Conservation (phyloP, 1,140 invertebrate genomes). For the Drosophila subpulchrella region DNA sequence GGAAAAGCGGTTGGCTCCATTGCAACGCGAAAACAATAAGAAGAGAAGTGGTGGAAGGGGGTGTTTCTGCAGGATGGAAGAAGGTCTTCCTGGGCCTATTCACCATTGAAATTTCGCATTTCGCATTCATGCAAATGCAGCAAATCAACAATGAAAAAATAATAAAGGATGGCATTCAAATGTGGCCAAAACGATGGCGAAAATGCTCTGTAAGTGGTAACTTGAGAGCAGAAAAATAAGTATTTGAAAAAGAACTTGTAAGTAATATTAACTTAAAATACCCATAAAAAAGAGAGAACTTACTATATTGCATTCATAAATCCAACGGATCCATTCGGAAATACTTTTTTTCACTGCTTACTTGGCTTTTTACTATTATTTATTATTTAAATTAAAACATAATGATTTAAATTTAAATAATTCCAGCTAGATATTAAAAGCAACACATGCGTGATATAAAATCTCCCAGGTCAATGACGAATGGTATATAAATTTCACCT, state of each 20-base stretch:
- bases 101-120: slow-evolving; percentile 76
- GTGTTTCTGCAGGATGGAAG: slow-evolving; percentile 25
- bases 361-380: too few relatives aligned
- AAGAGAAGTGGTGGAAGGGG: slow-evolving; percentile 20
- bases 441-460: too few relatives aligned
- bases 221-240: background rate
- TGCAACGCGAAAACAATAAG: slow-evolving; percentile 71
- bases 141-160: slow-evolving; percentile 68
- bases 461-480: background rate
- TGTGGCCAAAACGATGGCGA: background rate
- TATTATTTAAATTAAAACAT: too few relatives aligned
- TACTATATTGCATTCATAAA: too few relatives aligned
- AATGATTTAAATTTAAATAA: too few relatives aligned
- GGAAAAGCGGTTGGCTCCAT: slow-evolving; percentile 30
- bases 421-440: too few relatives aligned
- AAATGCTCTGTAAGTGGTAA: slow-evolving; percentile 4
- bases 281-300: background rate
- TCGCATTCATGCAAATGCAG: slow-evolving; percentile 68
- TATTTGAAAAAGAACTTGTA: background rate
- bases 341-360: too few relatives aligned
- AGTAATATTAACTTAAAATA: background rate
- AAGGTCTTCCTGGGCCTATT: slow-evolving; percentile 72
- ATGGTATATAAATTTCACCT: background rate
- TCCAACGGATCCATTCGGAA: too few relatives aligned
- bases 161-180: slow-evolving; percentile 31